These are phyloP conservation scores for Luscinia luscinia DNA, from an alignment of 2,797 vertebrate genomes.

Conservation along the genomic window DNA sequence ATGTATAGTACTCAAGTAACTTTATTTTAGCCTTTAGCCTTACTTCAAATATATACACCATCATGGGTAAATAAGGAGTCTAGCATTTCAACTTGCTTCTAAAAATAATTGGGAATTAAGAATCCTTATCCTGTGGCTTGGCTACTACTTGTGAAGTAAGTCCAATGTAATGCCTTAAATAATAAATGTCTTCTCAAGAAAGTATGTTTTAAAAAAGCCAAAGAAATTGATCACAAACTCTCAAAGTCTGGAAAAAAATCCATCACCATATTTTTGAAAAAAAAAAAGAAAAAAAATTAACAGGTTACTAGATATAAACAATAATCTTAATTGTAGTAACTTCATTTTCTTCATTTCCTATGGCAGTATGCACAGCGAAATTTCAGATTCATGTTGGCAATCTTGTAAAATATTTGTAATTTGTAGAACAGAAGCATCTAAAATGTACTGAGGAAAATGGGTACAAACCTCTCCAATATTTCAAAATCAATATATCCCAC, in stretches of 20 bases:
- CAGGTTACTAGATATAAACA: neutral
- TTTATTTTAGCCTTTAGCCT: slow-evolving; percentile 79
- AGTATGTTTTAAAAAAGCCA: neutral
- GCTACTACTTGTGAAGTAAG: slow-evolving; percentile 84
- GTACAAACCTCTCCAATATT: neutral
- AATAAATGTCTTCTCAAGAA: slow-evolving; percentile 70
- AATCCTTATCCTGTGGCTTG: slow-evolving; percentile 84
- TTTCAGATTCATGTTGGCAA: neutral
- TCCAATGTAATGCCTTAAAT: slow-evolving; percentile 65
- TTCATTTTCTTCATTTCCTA: neutral
- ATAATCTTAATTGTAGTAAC: neutral
- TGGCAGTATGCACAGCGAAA: neutral
- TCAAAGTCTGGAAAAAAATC: slow-evolving; percentile 24
- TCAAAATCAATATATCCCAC: neutral
- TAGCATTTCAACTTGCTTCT: slow-evolving; percentile 92
- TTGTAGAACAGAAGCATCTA: neutral
- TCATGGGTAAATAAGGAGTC: slow-evolving; percentile 84
- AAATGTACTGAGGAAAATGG: neutral
- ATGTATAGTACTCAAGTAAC: slow-evolving; percentile 55
- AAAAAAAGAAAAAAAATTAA: neutral
- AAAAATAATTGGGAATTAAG: slow-evolving; percentile 95
- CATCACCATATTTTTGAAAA: neutral
- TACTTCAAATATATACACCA: slow-evolving; percentile 87
- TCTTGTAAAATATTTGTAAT: neutral
- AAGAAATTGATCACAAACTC: slow-evolving; percentile 15